phyloP scores from a whole-genome alignment of 2,113 vertebrate species.

The Odocoileus virginianus region DNA sequence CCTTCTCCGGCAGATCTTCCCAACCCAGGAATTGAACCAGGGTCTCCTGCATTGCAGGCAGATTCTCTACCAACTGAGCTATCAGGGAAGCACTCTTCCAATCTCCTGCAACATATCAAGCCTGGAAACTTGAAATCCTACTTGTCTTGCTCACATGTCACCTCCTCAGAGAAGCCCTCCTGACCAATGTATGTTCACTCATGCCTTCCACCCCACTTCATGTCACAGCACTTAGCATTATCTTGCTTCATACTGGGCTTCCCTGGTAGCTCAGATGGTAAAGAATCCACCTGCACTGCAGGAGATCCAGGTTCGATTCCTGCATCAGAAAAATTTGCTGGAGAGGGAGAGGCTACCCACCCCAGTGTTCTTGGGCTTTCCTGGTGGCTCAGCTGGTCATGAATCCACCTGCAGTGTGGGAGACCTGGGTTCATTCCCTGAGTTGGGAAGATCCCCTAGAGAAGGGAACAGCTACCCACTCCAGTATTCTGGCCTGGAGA shows the following conservation, averaged over 20 bases:
- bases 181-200: background rate
- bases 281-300: background rate
- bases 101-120: background rate
- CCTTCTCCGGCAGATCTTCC: background rate
- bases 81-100: background rate
- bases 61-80: background rate
- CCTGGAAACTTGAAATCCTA: background rate
- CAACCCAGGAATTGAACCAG: background rate
- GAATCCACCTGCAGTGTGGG: background rate
- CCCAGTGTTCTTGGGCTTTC: background rate
- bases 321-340: background rate
- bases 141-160: background rate
- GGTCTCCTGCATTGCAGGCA: background rate
- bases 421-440: background rate
- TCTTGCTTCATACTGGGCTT: background rate
- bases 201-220: background rate
- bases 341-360: background rate
- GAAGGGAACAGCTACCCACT: background rate
- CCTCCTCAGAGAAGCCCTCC: constrained; percentile 4
- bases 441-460: background rate
- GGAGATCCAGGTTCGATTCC: rapidly evolving
- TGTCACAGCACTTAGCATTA: too few relatives aligned
- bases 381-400: background rate
- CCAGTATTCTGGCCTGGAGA: background rate
- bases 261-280: background rate